Evolutionary conservation across 2,797 vertebrate species (phyloP), one percentile per base, ranked within the genome.

Genomic region (Chelon auratus): DNA sequence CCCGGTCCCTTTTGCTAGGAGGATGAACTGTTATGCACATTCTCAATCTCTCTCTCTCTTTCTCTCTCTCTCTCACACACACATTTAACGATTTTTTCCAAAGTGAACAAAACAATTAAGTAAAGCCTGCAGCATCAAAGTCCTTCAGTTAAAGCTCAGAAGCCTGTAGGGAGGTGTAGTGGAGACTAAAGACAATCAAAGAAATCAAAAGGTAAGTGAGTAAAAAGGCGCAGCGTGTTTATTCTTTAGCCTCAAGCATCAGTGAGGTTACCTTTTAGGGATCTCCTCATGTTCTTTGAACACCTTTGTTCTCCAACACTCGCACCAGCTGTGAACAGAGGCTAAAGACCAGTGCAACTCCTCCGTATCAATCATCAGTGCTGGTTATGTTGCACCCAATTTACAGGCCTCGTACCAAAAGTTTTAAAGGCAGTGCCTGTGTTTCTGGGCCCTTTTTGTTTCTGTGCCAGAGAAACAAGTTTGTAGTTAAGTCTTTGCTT

Each of bases 51-150:
- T 22, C 45, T 52, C 40, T 24, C 63, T 11, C 24, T 52, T 36
- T 24, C 63, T 11, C 39, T n/a, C 59, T 48, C 72, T 24, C 47
- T 57, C 9, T 33, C 47, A 24, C 57, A 9, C 22, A 9, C 61
- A 73, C 85, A 76, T 75, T 74, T 88, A 92, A 92, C 83, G 89
- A 90, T 90, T 92, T 92, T 92, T 88, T 90, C 78, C 85, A 79
- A 89, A 89, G 85, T 89, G 85, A 89, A 84, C 89, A 87, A 92
- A 94, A 94, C 86, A 92, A 93, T 94, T 92, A 93, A 84, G 87
- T 89, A 68, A 90, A 91, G 80, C 83, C 80, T 10, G 72, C 64
- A 75, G 75, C 78, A 57, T 86, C 55, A 75, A 68, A 77, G 79
- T 84, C 69, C 58, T 85, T 84, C 47, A 75, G 68, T 84, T 86